Percentiles rank a stretch among this genome's conserved stretches.
These are phyloP conservation scores for Ceratina calcarata DNA, from an alignment of 1,140 invertebrate genomes.

Conservation along the genomic window DNA sequence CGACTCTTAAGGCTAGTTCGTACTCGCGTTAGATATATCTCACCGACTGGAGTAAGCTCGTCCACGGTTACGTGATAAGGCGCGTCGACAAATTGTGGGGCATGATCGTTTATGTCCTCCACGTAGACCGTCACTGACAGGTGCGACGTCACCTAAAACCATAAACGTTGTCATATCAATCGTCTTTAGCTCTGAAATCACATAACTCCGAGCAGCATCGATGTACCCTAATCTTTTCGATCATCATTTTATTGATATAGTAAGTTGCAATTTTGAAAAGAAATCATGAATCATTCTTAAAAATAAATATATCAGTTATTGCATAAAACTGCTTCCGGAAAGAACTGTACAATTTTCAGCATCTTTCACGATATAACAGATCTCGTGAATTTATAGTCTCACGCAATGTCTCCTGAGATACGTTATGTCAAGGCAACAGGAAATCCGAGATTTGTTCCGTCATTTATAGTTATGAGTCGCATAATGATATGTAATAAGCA, in stretches of 20 bases:
- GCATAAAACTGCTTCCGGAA: constrained; percentile 5
- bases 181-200: not conserved
- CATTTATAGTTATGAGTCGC: not conserved
- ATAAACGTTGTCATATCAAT: constrained; percentile 24
- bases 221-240: not conserved
- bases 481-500: not conserved
- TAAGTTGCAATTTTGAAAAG: too few relatives aligned
- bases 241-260: not conserved
- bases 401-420: constrained; percentile 1
- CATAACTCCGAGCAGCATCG: not conserved
- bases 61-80: constrained; percentile 90
- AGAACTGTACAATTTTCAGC: constrained; percentile 30
- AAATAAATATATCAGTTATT: too few relatives aligned
- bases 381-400: not conserved
- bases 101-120: constrained; percentile 91
- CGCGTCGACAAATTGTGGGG: constrained; percentile 86
- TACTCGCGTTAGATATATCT: constrained; percentile 62
- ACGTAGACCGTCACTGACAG: constrained; percentile 92
- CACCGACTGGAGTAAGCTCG: constrained; percentile 88
- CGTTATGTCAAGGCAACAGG: not conserved
- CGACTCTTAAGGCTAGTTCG: constrained; percentile 10
- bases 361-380: not conserved
- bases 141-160: constrained; percentile 86
- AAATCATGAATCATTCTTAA: too few relatives aligned
- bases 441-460: constrained; percentile 5